Base-by-base conservation (phyloP, 2,113 vertebrate species). In the Nyctibius bracteatus region DNA sequence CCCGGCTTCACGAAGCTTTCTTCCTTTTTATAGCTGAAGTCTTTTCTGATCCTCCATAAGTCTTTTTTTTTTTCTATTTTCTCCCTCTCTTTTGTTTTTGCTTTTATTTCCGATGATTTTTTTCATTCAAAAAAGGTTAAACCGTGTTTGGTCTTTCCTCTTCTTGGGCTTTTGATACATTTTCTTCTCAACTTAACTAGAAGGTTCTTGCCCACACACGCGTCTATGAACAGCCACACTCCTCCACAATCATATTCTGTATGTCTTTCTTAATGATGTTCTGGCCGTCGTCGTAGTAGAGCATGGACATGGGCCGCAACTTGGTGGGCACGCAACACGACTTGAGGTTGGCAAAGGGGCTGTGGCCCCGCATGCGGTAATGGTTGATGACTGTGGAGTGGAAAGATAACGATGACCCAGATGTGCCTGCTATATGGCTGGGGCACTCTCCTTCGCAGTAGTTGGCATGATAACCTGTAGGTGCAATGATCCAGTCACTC, bases 211-310 rank as follows among this genome's bases (percentile, higher is more conserved):
- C 1, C 1, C 24, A 14, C 41, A 55, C 39, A 2, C 2, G 21
- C 1, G 0, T 97, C 96, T 99, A 99, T 4, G 99, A 99, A 94
- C 99, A 99, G 51, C 99, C 99, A 65, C 99, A 99, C 96, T 99
- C 99, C 96, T 99, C 99, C 97, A 99, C 99, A 43, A 99, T 99
- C 99, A 99, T 99, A 96, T 99, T 99, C 97, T 99, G 99, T 92
- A 99, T 99, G 98, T 99, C 99, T 97, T 99, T 99, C 96, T 99
- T 99, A 94, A 99, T 99, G 95, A 99, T 99, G 98, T 99, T 99
- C 86, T 99, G 99, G 94, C 99, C 99, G 68, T 99, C 99, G 4
- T 99, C 99, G 7, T 99, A 99, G 97, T 99, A 99, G 41, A 99
- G 97, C 99, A 99, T 99, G 94, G 99, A 99, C 99, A 99, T 99